These are phyloP conservation scores for Ptiloglossa arizonensis DNA, from an alignment of 1,140 invertebrate species.

Conservation along the genomic window DNA sequence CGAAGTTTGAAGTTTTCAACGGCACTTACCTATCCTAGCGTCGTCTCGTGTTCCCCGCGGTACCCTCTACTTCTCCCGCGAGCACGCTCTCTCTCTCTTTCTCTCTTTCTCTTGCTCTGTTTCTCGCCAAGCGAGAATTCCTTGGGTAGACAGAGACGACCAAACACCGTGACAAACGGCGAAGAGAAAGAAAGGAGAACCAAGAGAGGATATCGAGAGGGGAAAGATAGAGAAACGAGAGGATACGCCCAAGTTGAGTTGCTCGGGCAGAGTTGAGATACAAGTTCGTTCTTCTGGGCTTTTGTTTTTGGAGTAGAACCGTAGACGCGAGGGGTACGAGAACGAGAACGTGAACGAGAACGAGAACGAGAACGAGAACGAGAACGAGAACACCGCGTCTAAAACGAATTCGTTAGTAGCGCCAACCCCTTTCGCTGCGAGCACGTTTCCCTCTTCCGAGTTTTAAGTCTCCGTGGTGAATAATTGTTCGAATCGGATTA, in stretches of 20 bases:
- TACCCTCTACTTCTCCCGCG: constrained; percentile 36
- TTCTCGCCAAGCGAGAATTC: constrained; percentile 73
- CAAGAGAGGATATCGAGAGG: constrained; percentile 42
- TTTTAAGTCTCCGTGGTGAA: constrained; percentile 60
- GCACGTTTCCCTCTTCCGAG: constrained; percentile 13
- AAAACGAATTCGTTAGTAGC: constrained; percentile 65
- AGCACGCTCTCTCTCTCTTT: constrained; percentile 48
- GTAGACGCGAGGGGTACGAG: constrained; percentile 25
- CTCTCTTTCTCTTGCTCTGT: too few relatives aligned
- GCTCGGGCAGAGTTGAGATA: constrained; percentile 59
- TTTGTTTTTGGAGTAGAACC: constrained; percentile 63
- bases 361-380: constrained; percentile 36
- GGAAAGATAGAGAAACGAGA: constrained; percentile 21
- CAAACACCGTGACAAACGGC: constrained; percentile 35
- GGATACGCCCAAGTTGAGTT: constrained; percentile 59
- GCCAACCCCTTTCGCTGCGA: constrained; percentile 50
- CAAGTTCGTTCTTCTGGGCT: constrained; percentile 67
- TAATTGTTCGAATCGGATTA: constrained; percentile 65
- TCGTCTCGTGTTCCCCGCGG: constrained; percentile 38
- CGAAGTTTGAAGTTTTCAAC: constrained; percentile 77
- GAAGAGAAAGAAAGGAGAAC: background rate
- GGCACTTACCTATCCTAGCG: constrained; percentile 64
- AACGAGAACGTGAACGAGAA: too few relatives aligned
- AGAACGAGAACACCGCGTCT: constrained; percentile 39
- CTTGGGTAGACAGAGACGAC: constrained; percentile 57